These are phyloP conservation scores for Drepana falcataria DNA, from an alignment of 2,888 invertebrate species.

Conservation along the genomic window DNA sequence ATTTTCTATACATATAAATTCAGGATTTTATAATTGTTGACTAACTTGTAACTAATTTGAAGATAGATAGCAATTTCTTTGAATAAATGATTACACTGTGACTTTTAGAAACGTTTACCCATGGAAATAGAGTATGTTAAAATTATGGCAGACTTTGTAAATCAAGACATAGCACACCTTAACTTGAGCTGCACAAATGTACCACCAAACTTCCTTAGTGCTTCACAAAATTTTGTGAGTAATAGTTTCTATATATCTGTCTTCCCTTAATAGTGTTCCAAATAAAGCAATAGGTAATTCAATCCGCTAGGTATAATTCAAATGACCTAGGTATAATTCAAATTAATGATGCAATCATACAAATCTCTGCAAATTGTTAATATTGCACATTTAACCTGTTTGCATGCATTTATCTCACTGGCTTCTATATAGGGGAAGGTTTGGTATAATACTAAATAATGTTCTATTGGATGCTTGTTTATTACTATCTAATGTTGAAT, in stretches of 20 bases:
- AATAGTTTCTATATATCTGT: conserved; percentile 33
- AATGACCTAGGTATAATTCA: conserved; percentile 4
- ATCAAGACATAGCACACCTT: neutral
- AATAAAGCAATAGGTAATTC: conserved; percentile 9
- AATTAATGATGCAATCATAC: too few species aligned
- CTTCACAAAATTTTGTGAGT: conserved; percentile 27
- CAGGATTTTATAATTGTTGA: too few species aligned
- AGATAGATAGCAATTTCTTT: too few species aligned
- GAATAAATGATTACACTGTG: neutral
- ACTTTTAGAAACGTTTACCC: neutral
- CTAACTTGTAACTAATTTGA: too few species aligned
- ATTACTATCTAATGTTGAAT: conserved; percentile 19
- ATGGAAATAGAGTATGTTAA: neutral
- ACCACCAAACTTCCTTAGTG: conserved; percentile 33
- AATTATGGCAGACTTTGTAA: neutral
- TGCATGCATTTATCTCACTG: conserved; percentile 64
- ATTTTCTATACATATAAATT: too few species aligned
- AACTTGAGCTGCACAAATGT: conserved; percentile 38
- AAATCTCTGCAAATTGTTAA: conserved; percentile 49
- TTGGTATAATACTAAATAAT: conserved; percentile 46
- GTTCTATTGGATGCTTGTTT: conserved; percentile 65
- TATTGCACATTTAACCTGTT: conserved; percentile 64
- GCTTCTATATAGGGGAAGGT: conserved; percentile 62
- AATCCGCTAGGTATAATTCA: conserved; percentile 2
- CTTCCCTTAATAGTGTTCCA: conserved; percentile 52